phyloP scores from a whole-genome alignment of 2,113 vertebrate species.

The Dryoscopus gambensis region DNA sequence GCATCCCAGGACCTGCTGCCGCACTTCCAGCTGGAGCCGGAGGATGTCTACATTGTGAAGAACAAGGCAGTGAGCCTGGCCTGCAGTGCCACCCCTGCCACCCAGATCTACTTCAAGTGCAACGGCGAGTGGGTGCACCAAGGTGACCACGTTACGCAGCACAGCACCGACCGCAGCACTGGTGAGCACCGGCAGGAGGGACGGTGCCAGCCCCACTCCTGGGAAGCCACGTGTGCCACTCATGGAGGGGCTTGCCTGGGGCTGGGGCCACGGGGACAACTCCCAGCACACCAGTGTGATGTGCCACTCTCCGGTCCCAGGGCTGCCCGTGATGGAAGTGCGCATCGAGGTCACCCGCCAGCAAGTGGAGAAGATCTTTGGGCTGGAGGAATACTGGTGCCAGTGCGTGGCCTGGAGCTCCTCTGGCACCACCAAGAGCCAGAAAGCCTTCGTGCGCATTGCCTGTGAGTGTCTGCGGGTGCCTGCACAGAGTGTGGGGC shows the following conservation, averaged over 20 bases:
- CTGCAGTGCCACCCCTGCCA: conserved; percentile 92
- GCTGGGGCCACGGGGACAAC: rapidly evolving
- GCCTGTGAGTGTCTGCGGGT: conserved; percentile 83
- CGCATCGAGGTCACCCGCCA: conserved; percentile 93
- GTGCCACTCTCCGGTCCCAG: conserved; percentile 50
- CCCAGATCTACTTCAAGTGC: conserved; percentile 99
- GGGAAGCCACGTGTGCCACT: not conserved
- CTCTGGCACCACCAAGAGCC: conserved; percentile 96
- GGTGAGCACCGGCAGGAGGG: conserved; percentile 65
- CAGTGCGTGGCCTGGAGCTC: conserved; percentile 99
- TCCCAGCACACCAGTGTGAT: rapidly evolving
- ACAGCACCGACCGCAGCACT: conserved; percentile 82
- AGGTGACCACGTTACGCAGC: conserved; percentile 88
- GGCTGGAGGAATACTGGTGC: conserved; percentile 97
- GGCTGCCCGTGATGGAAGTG: conserved; percentile 92
- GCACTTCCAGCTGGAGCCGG: conserved; percentile 92
- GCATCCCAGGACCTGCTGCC: conserved; percentile 87
- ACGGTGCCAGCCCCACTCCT: rapidly evolving
- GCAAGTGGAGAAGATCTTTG: conserved; percentile 98
- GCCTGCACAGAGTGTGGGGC: rapidly evolving
- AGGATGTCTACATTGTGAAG: conserved; percentile 94
- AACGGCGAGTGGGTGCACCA: conserved; percentile 99
- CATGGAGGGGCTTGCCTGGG: rapidly evolving
- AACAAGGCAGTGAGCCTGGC: conserved; percentile 95
- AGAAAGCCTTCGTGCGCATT: conserved; percentile 93